Evolutionary conservation across 2,113 vertebrate genomes (phyloP).

Genomic region (Trematomus loennbergii): DNA sequence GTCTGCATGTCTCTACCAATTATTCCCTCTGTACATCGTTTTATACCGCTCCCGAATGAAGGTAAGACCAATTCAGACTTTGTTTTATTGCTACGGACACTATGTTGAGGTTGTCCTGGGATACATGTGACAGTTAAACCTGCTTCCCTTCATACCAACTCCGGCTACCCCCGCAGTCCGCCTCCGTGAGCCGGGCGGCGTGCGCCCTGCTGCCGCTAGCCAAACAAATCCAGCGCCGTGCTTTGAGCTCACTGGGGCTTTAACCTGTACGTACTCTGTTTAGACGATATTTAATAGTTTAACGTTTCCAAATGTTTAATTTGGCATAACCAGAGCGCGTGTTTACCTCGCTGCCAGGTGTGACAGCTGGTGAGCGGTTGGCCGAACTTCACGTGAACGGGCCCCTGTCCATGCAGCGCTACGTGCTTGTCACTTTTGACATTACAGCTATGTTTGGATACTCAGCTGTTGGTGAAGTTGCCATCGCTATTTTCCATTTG

Average conservation of each 20-base stretch:
- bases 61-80: constrained; percentile 65
- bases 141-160: background rate
- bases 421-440: constrained; percentile 60
- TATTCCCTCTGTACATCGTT: constrained; percentile 56
- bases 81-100: background rate
- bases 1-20: constrained; percentile 79
- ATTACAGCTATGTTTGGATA: constrained; percentile 61
- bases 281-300: background rate
- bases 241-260: background rate
- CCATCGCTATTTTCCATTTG: background rate
- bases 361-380: constrained; percentile 59
- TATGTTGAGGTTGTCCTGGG: accelerated
- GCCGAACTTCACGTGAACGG: constrained; percentile 32
- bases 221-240: constrained; percentile 56
- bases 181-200: constrained; percentile 12
- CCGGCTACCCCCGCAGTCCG: constrained; percentile 8
- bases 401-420: constrained; percentile 10
- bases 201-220: constrained; percentile 45
- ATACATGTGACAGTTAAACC: background rate
- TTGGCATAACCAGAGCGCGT: background rate
- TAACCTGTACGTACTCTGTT: accelerated
- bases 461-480: constrained; percentile 54
- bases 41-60: constrained; percentile 81
- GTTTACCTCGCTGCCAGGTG: constrained; percentile 56
- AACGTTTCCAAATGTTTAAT: no score